These are phyloP conservation scores for Elephas maximus DNA, from an alignment of 2,113 vertebrate genomes.

Conservation along the genomic window DNA sequence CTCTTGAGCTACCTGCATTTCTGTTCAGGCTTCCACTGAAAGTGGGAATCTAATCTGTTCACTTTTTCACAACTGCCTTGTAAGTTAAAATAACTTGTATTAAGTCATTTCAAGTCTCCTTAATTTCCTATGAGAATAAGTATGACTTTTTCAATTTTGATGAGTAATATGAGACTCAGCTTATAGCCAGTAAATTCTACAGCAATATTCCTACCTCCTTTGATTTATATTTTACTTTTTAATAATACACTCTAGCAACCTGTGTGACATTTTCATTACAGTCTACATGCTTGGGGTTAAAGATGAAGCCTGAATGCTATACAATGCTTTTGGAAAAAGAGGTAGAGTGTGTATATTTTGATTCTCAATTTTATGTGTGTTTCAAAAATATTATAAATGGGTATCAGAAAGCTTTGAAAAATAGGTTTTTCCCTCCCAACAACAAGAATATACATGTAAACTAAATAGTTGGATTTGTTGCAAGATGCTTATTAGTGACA, in stretches of 20 bases:
- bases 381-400: constrained; percentile 42
- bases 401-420: constrained; percentile 24
- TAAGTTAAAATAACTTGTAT: constrained; percentile 81
- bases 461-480: neutral
- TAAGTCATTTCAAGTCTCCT: constrained; percentile 75
- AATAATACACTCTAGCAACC: constrained; percentile 72
- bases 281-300: constrained; percentile 77
- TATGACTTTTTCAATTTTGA: constrained; percentile 80
- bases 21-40: constrained; percentile 66
- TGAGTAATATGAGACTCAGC: constrained; percentile 61
- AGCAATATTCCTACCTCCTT: constrained; percentile 68
- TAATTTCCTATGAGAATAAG: constrained; percentile 82
- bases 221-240: constrained; percentile 77
- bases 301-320: constrained; percentile 73
- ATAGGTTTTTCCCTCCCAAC: neutral
- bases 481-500: neutral
- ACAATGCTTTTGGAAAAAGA: constrained; percentile 55
- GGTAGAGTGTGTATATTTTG: neutral
- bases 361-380: constrained; percentile 45
- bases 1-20: constrained; percentile 60
- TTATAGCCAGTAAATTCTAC: constrained; percentile 74
- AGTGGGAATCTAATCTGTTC: constrained; percentile 74
- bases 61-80: constrained; percentile 69
- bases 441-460: constrained; percentile 41
- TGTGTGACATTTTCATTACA: constrained; percentile 80